Evolutionary conservation across 1,140 invertebrate species (phyloP).

Genomic region (Lasioglossum albipes): DNA sequence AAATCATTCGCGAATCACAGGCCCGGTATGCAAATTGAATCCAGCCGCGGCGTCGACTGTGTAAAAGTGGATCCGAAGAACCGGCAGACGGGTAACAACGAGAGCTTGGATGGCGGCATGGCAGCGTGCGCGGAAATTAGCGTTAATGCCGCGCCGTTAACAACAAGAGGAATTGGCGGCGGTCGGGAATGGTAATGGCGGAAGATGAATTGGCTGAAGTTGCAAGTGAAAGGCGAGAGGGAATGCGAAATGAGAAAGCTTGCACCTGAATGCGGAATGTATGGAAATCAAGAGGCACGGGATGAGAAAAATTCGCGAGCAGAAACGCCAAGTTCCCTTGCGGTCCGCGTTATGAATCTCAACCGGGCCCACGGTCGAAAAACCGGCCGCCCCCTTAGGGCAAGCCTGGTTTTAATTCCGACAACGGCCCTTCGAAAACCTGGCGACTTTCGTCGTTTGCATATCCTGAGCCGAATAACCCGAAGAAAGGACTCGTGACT

Average conservation of each 20-base stretch:
- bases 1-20: not conserved
- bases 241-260: constrained; percentile 34
- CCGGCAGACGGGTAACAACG: too few species aligned
- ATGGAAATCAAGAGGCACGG: constrained; percentile 28
- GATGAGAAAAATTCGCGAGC: constrained; percentile 34
- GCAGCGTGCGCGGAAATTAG: constrained; percentile 3
- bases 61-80: not conserved
- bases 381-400: not conserved
- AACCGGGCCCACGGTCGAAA: not conserved
- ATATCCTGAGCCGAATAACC: not conserved
- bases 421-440: not conserved
- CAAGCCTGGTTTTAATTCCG: not conserved
- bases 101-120: not conserved
- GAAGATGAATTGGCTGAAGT: constrained; percentile 35
- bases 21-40: not conserved
- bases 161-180: constrained; percentile 3
- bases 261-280: constrained; percentile 35
- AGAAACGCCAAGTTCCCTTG: constrained; percentile 15
- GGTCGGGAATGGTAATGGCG: constrained; percentile 21
- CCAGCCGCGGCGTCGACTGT: not conserved
- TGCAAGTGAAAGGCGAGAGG: constrained; percentile 14
- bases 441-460: constrained; percentile 14
- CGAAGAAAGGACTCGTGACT: too few species aligned
- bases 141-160: not conserved
- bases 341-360: constrained; percentile 28